Conservation (phyloP, 2,113 vertebrate genomes). For the Rhinogobius similis region DNA sequence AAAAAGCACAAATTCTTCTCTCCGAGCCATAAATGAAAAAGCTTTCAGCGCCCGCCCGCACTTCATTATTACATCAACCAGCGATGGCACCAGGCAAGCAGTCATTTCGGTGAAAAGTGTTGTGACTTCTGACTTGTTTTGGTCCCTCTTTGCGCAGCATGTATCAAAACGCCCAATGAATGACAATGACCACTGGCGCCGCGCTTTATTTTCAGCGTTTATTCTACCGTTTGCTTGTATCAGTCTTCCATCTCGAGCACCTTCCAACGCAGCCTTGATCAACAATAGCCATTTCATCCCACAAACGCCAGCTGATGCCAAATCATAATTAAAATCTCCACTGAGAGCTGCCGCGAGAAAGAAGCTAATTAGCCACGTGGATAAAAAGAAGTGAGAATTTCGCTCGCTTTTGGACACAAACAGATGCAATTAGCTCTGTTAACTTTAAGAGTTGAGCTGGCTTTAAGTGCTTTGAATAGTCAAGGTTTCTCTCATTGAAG, state of each 20-base stretch:
- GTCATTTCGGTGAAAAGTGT: constrained; percentile 15
- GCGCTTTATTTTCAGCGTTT: constrained; percentile 11
- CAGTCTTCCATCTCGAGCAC: constrained; percentile 45
- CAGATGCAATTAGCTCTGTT: constrained; percentile 43
- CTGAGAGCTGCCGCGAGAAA: constrained; percentile 53
- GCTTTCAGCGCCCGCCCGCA: constrained; percentile 21
- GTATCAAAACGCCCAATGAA: constrained; percentile 29
- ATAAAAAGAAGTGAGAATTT: constrained; percentile 48
- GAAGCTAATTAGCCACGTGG: constrained; percentile 67
- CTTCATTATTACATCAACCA: constrained; percentile 15
- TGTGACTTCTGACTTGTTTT: constrained; percentile 20
- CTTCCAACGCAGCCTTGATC: constrained; percentile 68
- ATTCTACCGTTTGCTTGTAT: constrained; percentile 35
- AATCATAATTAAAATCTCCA: constrained; percentile 79
- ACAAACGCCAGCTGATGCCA: constrained; percentile 58
- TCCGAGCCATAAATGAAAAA: constrained; percentile 25
- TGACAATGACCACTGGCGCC: constrained; percentile 22
- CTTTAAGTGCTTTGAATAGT: constrained; percentile 22
- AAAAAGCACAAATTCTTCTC: constrained; percentile 16
- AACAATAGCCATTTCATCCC: constrained; percentile 66
- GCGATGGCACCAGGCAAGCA: constrained; percentile 9
- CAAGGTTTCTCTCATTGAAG: constrained; percentile 32
- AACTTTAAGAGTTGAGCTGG: constrained; percentile 5
- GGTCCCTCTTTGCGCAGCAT: constrained; percentile 24
- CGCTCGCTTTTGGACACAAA: constrained; percentile 29